phyloP scores from a whole-genome alignment of 2,888 invertebrate species.

The Drosophila paramelanica region DNA sequence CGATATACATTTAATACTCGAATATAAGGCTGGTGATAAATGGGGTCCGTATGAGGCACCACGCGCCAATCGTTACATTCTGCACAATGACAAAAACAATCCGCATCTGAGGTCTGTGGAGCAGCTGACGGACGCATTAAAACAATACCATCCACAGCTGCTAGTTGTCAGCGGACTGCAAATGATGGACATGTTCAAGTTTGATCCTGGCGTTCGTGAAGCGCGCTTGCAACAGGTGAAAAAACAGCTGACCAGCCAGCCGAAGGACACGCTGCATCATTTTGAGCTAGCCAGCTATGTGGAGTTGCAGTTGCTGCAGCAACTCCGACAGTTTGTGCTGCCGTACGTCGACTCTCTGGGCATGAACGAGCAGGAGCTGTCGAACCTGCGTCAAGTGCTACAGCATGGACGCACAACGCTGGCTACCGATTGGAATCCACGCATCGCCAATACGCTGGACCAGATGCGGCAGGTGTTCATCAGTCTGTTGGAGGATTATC shows the following conservation, averaged over 20 bases:
- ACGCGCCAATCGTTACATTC: constrained; percentile 93
- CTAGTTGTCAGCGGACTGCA: constrained; percentile 93
- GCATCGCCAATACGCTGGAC: constrained; percentile 92
- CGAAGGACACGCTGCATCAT: constrained; percentile 88
- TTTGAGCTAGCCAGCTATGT: constrained; percentile 95
- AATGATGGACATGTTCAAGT: constrained; percentile 92
- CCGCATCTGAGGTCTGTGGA: constrained; percentile 90
- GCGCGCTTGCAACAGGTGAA: constrained; percentile 88
- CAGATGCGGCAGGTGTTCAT: constrained; percentile 90
- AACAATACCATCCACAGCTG: constrained; percentile 89
- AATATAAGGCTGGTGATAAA: constrained; percentile 91
- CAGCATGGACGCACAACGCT: constrained; percentile 90
- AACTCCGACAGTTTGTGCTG: constrained; percentile 89
- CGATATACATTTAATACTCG: constrained; percentile 92
- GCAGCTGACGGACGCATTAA: constrained; percentile 88
- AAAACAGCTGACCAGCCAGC: constrained; percentile 88
- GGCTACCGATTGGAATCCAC: constrained; percentile 91
- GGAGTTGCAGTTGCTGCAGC: constrained; percentile 89
- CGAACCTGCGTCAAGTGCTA: constrained; percentile 90
- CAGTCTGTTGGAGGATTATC: constrained; percentile 70
- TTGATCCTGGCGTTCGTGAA: constrained; percentile 86
- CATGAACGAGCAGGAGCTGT: constrained; percentile 95
- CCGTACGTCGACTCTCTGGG: constrained; percentile 93
- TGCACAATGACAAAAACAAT: constrained; percentile 93
- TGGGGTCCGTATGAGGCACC: constrained; percentile 91